phyloP scores from a whole-genome alignment of 2,797 vertebrate species.

The Meda fulgida region DNA sequence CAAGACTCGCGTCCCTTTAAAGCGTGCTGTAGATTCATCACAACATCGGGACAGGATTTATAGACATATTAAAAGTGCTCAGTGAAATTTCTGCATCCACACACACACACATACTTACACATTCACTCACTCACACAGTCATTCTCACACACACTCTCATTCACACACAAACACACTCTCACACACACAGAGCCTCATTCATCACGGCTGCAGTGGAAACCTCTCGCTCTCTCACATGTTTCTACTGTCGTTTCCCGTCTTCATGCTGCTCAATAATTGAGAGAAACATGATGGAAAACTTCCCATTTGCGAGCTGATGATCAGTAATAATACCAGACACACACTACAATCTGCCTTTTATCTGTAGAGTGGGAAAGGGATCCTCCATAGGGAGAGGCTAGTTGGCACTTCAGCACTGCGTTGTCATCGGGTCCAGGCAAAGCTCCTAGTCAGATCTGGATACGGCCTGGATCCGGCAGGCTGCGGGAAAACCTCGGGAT shows the following conservation, averaged over 20 bases:
- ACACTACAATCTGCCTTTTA: no score
- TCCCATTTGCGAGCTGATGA: not conserved
- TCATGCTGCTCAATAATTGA: not conserved
- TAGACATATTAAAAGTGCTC: conserved; percentile 82
- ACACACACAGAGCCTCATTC: not conserved
- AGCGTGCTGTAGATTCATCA: conserved; percentile 68
- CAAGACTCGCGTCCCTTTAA: conserved; percentile 51
- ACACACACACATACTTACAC: not conserved
- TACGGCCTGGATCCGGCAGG: no score
- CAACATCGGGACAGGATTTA: conserved; percentile 74
- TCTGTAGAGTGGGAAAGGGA: no score
- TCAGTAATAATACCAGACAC: not conserved
- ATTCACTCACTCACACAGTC: not conserved
- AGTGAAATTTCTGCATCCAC: conserved; percentile 82
- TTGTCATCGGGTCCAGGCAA: no score
- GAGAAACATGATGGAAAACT: conserved; percentile 1
- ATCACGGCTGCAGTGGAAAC: not conserved
- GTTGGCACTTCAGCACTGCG: no score
- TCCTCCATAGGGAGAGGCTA: no score
- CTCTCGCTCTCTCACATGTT: conserved; percentile 65
- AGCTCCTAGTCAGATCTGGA: no score
- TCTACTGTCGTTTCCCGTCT: conserved; percentile 13
- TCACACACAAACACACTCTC: conserved; percentile 3
- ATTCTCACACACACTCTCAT: no score
- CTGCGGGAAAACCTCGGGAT: no score